Evolutionary conservation across 92 coral and sea anemone genomes (phyloP), one percentile per base, ranked within the genome.

Genomic region (Parazoanthus darwini): DNA sequence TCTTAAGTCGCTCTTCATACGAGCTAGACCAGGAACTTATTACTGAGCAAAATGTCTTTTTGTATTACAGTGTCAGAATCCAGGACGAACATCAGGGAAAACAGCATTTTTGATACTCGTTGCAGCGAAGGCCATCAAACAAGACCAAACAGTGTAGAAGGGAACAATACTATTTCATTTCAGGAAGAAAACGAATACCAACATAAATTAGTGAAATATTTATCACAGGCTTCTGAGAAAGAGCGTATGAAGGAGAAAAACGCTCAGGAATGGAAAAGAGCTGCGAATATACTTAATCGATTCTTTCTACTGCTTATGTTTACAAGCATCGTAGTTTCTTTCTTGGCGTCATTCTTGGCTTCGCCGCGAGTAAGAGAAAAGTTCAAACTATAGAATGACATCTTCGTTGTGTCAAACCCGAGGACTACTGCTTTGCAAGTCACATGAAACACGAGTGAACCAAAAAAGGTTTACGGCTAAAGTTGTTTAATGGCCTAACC

Each of bases 251-350:
- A 93, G 63, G 86, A 63, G 78, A 63, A 83, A n/a, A 95, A 90
- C 73, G 89, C 87, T 73, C 93, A 93, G 77, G 92, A 92, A 81
- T 96, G 99, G 98, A 90, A 94, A 14, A 86, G 81, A 72, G 99
- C 98, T 3, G 98, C 99, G 43, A 90, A 82, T 84, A 92, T 94
- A 76, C 82, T 96, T 46, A 93, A 95, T 88, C 89, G 94, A 79
- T 72, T 96, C 8, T 96, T 94, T 81, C 74, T 89, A 29, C 86
- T 95, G 11, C 73, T 95, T 50, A 85, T 95, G 74, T 88, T 94
- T 23, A 39, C 88, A 25, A 95, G 98, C 82, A 95, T 96, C 72
- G 86, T 85, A 35, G 77, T 89, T 26, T 92, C 98, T 3, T 90
- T 94, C 74, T 29, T 90, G 51, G 90, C 86, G 25, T 93, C 90